These are phyloP conservation scores for Heterotis niloticus DNA, from an alignment of 2,113 vertebrate species.

Conservation along the genomic window DNA sequence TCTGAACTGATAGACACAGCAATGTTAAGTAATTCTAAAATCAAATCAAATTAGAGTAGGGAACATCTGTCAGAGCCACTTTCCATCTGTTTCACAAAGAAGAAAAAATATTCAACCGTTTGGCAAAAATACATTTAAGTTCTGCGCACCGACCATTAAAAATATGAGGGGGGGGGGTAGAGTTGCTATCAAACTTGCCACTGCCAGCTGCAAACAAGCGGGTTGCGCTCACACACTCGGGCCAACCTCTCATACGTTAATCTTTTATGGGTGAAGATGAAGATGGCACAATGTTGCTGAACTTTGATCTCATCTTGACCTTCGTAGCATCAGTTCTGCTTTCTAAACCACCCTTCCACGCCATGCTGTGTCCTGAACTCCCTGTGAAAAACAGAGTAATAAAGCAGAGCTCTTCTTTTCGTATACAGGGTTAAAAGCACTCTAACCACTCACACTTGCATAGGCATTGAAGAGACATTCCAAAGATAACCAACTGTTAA, in stretches of 20 bases:
- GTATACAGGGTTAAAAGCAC: not conserved
- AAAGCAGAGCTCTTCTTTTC: not conserved
- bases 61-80: not conserved
- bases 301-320: not conserved
- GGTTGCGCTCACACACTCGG: too few species aligned
- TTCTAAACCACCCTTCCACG: conserved; percentile 1
- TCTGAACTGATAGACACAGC: not conserved
- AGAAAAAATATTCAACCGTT: not conserved
- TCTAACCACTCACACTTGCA: conserved; percentile 1
- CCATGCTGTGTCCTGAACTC: not conserved
- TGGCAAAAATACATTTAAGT: not conserved
- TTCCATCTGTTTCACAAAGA: not conserved
- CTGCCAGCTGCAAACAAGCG: not conserved
- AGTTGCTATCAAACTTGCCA: not conserved
- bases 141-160: not conserved
- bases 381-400: not conserved
- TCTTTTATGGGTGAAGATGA: not conserved
- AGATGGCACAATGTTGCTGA: not conserved
- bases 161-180: too few species aligned
- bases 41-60: not conserved
- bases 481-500: conserved; percentile 4
- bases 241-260: not conserved
- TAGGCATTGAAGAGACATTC: conserved; percentile 10
- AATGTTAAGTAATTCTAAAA: not conserved
- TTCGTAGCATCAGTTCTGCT: not conserved